These are phyloP conservation scores for Phoxinus dragarum DNA, from an alignment of 2,797 vertebrate species.

Conservation along the genomic window DNA sequence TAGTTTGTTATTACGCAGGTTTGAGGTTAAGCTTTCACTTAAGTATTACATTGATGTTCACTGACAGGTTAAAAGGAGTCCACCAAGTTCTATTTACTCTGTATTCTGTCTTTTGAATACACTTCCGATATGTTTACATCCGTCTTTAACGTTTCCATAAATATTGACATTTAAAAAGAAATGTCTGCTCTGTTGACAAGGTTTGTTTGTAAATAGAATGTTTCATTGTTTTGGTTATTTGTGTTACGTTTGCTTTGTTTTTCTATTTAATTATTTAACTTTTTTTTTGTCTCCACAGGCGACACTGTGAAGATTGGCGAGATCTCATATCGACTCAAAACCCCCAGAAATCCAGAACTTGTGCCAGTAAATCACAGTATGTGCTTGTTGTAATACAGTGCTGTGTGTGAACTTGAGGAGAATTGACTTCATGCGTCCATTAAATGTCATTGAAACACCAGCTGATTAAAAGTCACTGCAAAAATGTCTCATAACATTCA, in stretches of 20 bases:
- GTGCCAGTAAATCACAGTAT: slow-evolving; percentile 95
- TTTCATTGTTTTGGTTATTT: background rate
- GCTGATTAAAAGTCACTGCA: background rate
- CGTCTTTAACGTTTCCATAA: background rate
- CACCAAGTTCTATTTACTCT: background rate
- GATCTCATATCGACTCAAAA: slow-evolving; percentile 88
- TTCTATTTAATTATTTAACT: background rate
- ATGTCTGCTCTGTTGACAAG: background rate
- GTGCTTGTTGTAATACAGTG: slow-evolving; percentile 60
- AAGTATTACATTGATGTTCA: background rate
- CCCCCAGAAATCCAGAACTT: slow-evolving; percentile 90
- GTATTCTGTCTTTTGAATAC: background rate
- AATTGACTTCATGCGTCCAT: background rate
- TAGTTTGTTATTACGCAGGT: background rate
- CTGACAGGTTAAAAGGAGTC: background rate
- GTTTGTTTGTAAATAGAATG: background rate
- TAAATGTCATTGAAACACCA: background rate
- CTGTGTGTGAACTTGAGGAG: background rate
- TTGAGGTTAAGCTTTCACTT: background rate
- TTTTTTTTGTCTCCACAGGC: slow-evolving; percentile 75
- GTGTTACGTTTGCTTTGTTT: background rate
- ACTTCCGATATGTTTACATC: background rate
- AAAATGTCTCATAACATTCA: background rate
- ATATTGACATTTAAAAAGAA: background rate
- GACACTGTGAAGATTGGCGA: slow-evolving; percentile 93